These are phyloP conservation scores for Colossoma macropomum DNA, from an alignment of 2,113 vertebrate genomes.

Conservation along the genomic window DNA sequence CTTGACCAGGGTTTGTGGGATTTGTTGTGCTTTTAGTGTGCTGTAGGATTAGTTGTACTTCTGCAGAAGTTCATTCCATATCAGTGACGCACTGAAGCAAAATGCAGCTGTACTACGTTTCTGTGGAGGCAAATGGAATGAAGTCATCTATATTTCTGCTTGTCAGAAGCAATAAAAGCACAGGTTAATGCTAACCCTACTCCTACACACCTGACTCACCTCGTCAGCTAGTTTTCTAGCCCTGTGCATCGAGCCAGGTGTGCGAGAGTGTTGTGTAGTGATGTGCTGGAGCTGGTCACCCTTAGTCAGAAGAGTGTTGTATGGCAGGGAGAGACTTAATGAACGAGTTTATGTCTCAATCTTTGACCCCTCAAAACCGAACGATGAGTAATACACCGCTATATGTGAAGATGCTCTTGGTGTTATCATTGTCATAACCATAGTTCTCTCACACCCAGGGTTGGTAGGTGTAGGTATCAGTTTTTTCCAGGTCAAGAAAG, in stretches of 20 bases:
- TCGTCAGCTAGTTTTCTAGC: not conserved
- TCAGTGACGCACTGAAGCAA: not conserved
- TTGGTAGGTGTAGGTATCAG: not conserved
- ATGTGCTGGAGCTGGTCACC: not conserved
- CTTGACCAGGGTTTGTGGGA: not conserved
- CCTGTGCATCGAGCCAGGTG: not conserved
- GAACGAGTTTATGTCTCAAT: too few relatives aligned
- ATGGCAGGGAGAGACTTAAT: not conserved
- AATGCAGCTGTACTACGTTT: not conserved
- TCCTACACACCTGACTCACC: constrained; percentile 3
- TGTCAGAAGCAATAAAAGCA: not conserved
- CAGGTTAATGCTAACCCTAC: not conserved
- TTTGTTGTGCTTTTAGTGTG: not conserved
- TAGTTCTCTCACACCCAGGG: not conserved
- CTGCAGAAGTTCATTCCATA: not conserved
- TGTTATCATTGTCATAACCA: not conserved
- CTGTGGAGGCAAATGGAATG: not conserved
- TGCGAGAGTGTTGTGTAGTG: not conserved
- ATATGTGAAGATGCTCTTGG: not conserved
- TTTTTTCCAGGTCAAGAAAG: not conserved
- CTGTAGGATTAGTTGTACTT: not conserved
- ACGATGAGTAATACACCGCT: too few relatives aligned
- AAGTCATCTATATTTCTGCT: not conserved
- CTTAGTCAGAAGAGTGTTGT: not conserved
- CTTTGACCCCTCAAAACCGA: too few relatives aligned